phyloP scores from a whole-genome alignment of 2,888 invertebrate genomes.

The Vesta saturnalis region DNA sequence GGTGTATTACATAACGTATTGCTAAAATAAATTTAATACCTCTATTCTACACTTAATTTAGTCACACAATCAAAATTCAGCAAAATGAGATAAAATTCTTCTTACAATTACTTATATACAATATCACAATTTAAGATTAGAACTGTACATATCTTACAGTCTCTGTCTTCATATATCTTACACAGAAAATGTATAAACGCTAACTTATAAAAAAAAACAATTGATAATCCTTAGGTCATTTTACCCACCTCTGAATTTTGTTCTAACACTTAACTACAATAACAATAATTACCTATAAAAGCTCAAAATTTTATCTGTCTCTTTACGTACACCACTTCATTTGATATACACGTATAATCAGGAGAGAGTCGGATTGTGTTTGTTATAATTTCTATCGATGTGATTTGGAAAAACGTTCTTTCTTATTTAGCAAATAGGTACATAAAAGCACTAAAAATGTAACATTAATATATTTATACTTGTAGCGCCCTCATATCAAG shows the following conservation, averaged over 20 bases:
- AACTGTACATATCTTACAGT: constrained; percentile 57
- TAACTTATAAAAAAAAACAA: constrained; percentile 27
- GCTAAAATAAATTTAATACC: constrained; percentile 25
- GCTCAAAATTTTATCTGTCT: constrained; percentile 48
- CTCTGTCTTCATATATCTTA: constrained; percentile 42
- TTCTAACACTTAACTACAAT: constrained; percentile 50
- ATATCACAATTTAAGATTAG: constrained; percentile 60
- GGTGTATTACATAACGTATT: constrained; percentile 29
- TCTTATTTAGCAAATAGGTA: constrained; percentile 19
- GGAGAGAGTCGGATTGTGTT: constrained; percentile 16
- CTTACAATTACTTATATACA: constrained; percentile 57
- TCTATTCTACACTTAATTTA: constrained; percentile 22
- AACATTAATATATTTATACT: constrained; percentile 13
- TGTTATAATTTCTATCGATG: constrained; percentile 30
- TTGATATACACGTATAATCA: constrained; percentile 23
- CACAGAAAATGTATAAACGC: constrained; percentile 31
- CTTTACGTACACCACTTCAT: constrained; percentile 50
- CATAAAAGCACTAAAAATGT: constrained; percentile 36
- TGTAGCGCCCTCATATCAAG: constrained; percentile 33
- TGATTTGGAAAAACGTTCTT: constrained; percentile 29
- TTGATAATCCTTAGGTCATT: constrained; percentile 52
- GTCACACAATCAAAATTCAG: constrained; percentile 31
- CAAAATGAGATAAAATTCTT: constrained; percentile 27
- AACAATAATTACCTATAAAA: constrained; percentile 50
- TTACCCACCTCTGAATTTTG: constrained; percentile 49